Conservation (phyloP, 2,113 vertebrate genomes). For the Leptobrachium ailaonicum region DNA sequence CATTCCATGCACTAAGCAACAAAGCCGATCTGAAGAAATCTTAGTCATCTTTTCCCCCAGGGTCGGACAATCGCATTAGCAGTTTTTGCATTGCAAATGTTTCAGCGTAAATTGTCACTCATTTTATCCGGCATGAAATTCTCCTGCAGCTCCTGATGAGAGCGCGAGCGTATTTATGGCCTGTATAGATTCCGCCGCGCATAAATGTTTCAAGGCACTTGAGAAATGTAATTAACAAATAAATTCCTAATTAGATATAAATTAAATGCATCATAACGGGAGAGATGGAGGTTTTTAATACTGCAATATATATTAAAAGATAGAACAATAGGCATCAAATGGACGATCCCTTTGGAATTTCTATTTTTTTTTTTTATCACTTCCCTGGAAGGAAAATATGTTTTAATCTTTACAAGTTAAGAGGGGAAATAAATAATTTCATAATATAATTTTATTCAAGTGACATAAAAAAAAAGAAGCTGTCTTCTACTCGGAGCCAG, state of each 20-base stretch:
- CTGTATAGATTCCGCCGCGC: not conserved
- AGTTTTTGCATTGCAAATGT: conserved; percentile 30
- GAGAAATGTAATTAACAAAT: conserved; percentile 42
- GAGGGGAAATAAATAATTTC: conserved; percentile 9
- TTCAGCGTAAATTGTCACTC: conserved; percentile 16
- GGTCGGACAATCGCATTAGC: conserved; percentile 10
- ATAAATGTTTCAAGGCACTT: conserved; percentile 10
- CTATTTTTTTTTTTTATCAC: not conserved
- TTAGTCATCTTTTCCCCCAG: not conserved
- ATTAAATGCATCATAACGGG: conserved; percentile 43
- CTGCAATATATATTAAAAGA: conserved; percentile 11
- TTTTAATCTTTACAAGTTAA: conserved; percentile 8
- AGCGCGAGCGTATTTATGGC: conserved; percentile 21
- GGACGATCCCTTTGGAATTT: conserved; percentile 14
- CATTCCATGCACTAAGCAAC: too few relatives aligned
- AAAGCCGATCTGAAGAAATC: conserved; percentile 22
- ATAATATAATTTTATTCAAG: not conserved
- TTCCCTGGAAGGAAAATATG: not conserved
- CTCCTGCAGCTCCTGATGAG: not conserved
- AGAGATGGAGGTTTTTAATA: conserved; percentile 23
- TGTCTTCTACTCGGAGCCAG: not conserved
- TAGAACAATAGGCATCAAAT: not conserved
- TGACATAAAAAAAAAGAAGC: not conserved
- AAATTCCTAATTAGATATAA: conserved; percentile 42
- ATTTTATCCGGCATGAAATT: conserved; percentile 8